phyloP scores from a whole-genome alignment of 2,797 vertebrate species.

The Ceryle rudis region DNA sequence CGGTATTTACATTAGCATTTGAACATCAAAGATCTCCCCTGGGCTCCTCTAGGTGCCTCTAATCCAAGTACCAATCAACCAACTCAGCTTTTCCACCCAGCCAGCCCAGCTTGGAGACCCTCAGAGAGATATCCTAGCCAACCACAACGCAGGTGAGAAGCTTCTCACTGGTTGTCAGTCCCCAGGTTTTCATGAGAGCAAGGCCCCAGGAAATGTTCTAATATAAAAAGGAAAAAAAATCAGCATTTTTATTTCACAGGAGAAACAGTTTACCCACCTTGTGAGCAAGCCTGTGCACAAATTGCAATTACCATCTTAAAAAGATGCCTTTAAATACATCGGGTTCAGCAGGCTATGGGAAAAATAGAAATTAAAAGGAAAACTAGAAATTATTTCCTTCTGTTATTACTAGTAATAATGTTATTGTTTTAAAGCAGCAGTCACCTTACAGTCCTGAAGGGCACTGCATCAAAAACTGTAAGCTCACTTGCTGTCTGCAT shows the following conservation, averaged over 20 bases:
- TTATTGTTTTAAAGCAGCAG: neutral
- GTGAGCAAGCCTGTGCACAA: neutral
- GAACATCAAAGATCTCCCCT: constrained; percentile 47
- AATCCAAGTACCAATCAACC: constrained; percentile 35
- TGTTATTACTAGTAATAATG: neutral
- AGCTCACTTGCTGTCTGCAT: neutral
- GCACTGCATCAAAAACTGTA: neutral
- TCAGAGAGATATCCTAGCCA: neutral
- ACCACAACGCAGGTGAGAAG: neutral
- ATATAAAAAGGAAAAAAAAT: neutral
- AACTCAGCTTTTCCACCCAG: neutral
- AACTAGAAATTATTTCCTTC: neutral
- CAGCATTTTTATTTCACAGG: neutral
- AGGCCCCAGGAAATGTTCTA: neutral
- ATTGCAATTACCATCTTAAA: constrained; percentile 4
- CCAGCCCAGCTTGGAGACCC: neutral
- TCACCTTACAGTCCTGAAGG: neutral
- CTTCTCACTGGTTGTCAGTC: neutral
- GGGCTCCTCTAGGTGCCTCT: constrained; percentile 45
- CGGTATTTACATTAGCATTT: constrained; percentile 27
- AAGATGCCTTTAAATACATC: neutral
- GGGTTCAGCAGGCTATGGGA: neutral
- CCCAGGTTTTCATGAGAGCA: neutral
- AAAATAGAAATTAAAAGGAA: constrained; percentile 32
- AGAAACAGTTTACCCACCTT: neutral